phyloP scores from a whole-genome alignment of 2,888 invertebrate species.

The Spicauda simplicius region DNA sequence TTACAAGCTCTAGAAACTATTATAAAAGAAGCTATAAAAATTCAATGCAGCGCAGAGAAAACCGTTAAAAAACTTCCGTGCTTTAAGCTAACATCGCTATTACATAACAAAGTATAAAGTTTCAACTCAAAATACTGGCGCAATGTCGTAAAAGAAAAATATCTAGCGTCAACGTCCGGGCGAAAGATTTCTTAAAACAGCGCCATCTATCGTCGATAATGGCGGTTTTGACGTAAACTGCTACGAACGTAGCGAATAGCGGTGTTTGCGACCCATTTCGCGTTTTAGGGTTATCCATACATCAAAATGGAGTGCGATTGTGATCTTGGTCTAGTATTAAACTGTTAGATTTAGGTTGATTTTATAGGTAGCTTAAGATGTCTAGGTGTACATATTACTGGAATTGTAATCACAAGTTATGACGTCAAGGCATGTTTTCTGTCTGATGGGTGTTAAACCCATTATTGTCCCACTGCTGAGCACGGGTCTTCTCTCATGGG shows the following conservation, averaged over 20 bases:
- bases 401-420: too few relatives aligned
- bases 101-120: slow-evolving; percentile 44
- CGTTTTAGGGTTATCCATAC: slow-evolving; percentile 53
- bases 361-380: too few relatives aligned
- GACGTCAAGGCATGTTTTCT: too few relatives aligned
- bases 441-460: too few relatives aligned
- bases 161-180: slow-evolving; percentile 45
- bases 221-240: slow-evolving; percentile 71
- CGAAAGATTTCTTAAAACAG: slow-evolving; percentile 60
- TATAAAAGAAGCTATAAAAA: slow-evolving; percentile 35
- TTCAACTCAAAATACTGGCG: slow-evolving; percentile 56
- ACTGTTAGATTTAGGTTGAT: too few relatives aligned
- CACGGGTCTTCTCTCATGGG: too few relatives aligned
- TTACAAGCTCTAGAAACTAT: slow-evolving; percentile 31
- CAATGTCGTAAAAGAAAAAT: slow-evolving; percentile 59
- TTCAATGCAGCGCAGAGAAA: slow-evolving; percentile 36
- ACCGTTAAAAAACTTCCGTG: slow-evolving; percentile 38
- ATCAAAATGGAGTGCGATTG: slow-evolving; percentile 3
- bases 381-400: too few relatives aligned
- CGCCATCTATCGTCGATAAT: slow-evolving; percentile 78
- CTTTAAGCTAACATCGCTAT: slow-evolving; percentile 42
- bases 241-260: slow-evolving; percentile 55
- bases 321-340: background rate
- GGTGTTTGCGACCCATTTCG: slow-evolving; percentile 70
- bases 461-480: too few relatives aligned